Evolutionary conservation across 2,888 invertebrate species (phyloP).

Genomic region (Pilophorus perplexus): DNA sequence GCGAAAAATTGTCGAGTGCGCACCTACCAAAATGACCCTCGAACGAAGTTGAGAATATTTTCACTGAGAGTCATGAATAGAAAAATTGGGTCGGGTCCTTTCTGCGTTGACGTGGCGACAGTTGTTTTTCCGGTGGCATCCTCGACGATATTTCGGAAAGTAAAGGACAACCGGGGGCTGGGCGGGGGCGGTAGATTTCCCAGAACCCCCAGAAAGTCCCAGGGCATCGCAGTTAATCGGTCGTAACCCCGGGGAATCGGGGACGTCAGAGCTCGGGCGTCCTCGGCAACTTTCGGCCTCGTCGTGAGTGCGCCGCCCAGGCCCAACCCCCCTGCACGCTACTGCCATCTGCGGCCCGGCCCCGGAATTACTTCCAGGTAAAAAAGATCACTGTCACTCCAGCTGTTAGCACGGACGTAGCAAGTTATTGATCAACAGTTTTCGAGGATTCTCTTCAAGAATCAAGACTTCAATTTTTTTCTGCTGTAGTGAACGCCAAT

Average conservation of each 20-base stretch:
- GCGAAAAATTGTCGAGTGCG: too few species aligned
- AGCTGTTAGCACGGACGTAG: constrained; percentile 45
- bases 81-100: background rate
- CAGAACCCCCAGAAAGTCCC: too few species aligned
- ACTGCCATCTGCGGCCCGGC: constrained; percentile 20
- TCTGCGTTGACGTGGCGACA: background rate
- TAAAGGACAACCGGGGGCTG: too few species aligned
- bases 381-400: constrained; percentile 44
- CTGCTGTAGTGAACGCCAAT: too few species aligned
- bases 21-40: too few species aligned
- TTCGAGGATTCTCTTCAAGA: constrained; percentile 19
- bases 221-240: constrained; percentile 14
- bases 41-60: too few species aligned
- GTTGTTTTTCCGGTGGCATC: too few species aligned
- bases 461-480: too few species aligned
- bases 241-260: constrained; percentile 22
- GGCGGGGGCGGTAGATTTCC: background rate
- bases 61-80: too few species aligned
- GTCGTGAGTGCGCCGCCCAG: constrained; percentile 1
- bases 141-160: too few species aligned
- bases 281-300: constrained; percentile 1
- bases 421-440: constrained; percentile 46
- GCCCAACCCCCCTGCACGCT: constrained; percentile 12
- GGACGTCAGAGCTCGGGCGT: background rate
- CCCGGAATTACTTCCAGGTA: constrained; percentile 14